A percentile compares a stretch with the other conserved stretches of the same genome.
Conservation (phyloP, 2,113 vertebrate species). For the Rhinogobius similis region DNA sequence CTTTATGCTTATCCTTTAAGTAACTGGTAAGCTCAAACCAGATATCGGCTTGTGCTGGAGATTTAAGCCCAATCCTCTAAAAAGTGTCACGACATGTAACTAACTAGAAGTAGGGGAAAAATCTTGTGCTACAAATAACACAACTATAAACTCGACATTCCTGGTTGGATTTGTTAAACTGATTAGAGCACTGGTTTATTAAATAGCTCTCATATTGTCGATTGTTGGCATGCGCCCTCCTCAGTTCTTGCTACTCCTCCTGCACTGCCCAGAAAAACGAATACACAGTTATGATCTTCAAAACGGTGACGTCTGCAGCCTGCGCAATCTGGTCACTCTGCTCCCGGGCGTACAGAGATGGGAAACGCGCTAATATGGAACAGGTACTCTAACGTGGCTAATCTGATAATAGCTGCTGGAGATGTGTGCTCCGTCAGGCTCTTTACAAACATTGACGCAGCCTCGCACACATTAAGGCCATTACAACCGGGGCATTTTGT, state of each 20-base stretch:
- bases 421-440: constrained; percentile 24
- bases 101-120: no score
- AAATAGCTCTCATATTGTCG: background rate
- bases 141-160: background rate
- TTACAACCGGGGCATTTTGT: constrained; percentile 36
- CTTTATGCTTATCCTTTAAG: no score
- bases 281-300: constrained; percentile 20
- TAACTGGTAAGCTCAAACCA: no score
- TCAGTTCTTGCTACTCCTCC: constrained; percentile 20
- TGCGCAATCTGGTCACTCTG: constrained; percentile 28
- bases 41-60: no score
- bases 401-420: constrained; percentile 42
- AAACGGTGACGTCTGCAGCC: constrained; percentile 14
- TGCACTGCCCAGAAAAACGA: constrained; percentile 5
- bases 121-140: background rate
- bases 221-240: constrained; percentile 17
- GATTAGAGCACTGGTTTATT: background rate
- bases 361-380: constrained; percentile 42
- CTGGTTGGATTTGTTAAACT: background rate
- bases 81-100: no score
- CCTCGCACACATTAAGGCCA: constrained; percentile 27
- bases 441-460: constrained; percentile 27
- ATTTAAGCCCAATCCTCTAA: no score
- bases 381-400: constrained; percentile 27
- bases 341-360: constrained; percentile 21